Evolutionary conservation across 2,113 vertebrate species (phyloP).

Genomic region (Onychorhynchus coronatus): DNA sequence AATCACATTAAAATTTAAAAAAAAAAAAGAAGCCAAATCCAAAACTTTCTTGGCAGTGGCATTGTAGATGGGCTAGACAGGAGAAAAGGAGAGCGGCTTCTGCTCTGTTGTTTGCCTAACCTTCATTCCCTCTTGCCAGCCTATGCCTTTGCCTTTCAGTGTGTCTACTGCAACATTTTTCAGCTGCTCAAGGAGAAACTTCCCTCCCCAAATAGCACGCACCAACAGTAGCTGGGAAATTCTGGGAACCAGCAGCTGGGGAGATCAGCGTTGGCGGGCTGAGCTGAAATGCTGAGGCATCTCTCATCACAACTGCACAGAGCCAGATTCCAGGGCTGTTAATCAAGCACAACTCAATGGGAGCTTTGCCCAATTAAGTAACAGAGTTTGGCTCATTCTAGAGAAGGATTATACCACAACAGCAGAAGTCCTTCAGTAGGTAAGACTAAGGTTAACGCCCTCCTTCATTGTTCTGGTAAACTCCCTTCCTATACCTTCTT

Average conservation of each 20-base stretch:
- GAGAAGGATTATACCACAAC: neutral
- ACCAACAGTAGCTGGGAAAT: conserved; percentile 3
- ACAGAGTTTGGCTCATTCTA: neutral
- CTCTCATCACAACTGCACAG: neutral
- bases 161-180: neutral
- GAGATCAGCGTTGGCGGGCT: neutral
- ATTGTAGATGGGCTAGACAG: neutral
- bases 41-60: neutral
- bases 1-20: neutral
- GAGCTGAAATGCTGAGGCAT: neutral
- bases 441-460: neutral
- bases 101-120: neutral
- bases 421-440: neutral
- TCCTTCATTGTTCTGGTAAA: neutral
- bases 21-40: neutral
- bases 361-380: conserved; percentile 24
- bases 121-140: neutral
- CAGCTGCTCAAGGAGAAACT: neutral
- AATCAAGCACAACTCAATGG: neutral
- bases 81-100: neutral
- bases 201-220: neutral
- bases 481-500: neutral
- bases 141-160: neutral
- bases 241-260: conserved; percentile 13
- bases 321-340: conserved; percentile 6